These are phyloP conservation scores for Eupithecia tripunctaria DNA, from an alignment of 2,888 invertebrate species.

Conservation along the genomic window DNA sequence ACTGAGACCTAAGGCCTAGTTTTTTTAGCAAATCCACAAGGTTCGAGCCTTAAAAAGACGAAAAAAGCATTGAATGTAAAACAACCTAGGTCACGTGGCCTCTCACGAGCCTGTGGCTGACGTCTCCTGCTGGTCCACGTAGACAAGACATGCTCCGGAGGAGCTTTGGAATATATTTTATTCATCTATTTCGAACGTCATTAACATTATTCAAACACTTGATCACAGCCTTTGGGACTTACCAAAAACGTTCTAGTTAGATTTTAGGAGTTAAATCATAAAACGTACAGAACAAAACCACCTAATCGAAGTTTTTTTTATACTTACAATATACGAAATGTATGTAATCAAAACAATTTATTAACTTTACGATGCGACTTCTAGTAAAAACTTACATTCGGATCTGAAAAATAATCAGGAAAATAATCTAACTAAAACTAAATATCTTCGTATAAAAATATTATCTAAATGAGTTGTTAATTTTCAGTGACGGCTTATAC, in stretches of 20 bases:
- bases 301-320: neutral
- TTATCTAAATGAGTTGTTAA: conserved; percentile 1
- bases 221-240: neutral
- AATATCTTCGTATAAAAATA: neutral
- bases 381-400: neutral
- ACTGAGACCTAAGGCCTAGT: no score
- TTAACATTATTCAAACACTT: neutral
- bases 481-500: conserved; percentile 1
- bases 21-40: no score
- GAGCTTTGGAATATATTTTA: no score
- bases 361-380: neutral
- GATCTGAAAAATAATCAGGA: neutral
- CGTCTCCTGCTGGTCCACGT: neutral
- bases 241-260: neutral
- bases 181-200: no score
- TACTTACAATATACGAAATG: neutral
- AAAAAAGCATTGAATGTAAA: no score
- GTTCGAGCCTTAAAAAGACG: no score
- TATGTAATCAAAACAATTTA: neutral
- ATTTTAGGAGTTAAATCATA: neutral
- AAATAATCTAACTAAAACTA: neutral
- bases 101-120: neutral
- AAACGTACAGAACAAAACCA: neutral
- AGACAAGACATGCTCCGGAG: no score
- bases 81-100: no score